Percentiles rank a stretch among this genome's conserved stretches.
Evolutionary conservation across 2,797 vertebrate genomes (phyloP).

Genomic region (Poeciliopsis gracilis): DNA sequence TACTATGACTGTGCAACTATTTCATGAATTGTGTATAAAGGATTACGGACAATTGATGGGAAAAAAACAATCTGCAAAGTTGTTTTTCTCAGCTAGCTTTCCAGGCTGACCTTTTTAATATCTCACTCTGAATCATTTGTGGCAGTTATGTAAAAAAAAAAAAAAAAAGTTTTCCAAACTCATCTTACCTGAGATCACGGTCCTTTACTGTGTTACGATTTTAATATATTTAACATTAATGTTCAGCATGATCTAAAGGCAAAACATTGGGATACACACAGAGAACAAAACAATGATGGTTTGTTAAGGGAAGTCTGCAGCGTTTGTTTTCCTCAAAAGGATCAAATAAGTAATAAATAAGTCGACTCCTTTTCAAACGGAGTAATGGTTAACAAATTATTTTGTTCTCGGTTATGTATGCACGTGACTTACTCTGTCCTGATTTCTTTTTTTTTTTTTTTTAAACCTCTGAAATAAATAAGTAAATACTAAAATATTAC

Average conservation of each 20-base stretch:
- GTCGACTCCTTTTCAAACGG: too few species aligned
- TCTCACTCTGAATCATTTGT: neutral
- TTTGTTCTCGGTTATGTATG: too few species aligned
- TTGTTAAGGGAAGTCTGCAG: neutral
- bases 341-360: too few species aligned
- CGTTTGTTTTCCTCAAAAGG: neutral
- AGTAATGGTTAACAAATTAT: too few species aligned
- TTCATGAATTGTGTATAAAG: neutral
- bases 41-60: neutral
- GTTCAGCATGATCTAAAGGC: neutral
- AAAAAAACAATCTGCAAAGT: neutral
- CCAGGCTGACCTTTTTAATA: neutral
- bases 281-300: too few species aligned
- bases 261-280: neutral
- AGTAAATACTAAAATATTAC: too few species aligned
- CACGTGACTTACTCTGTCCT: too few species aligned
- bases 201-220: neutral
- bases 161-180: neutral
- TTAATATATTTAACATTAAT: neutral
- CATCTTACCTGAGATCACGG: neutral
- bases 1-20: neutral
- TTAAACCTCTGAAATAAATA: too few species aligned
- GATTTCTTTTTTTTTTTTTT: too few species aligned
- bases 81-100: neutral
- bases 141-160: neutral